Evolutionary conservation across 2,888 invertebrate genomes (phyloP).

Genomic region (Agrilus mali): DNA sequence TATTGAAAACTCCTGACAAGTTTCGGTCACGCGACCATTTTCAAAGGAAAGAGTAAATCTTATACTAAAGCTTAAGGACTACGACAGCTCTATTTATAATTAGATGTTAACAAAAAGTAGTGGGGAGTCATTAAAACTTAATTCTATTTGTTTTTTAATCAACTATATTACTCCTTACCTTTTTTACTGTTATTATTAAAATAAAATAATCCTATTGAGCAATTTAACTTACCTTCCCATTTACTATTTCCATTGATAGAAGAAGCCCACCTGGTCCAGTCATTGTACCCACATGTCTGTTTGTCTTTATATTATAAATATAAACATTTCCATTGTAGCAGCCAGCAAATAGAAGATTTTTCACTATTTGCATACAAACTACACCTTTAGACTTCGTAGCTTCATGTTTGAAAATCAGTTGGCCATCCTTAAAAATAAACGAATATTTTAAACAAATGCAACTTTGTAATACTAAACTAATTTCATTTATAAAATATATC

Average conservation of each 20-base stretch:
- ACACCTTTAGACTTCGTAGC: slow-evolving; percentile 43
- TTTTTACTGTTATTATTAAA: too few relatives aligned
- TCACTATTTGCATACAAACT: slow-evolving; percentile 53
- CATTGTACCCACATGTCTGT: slow-evolving; percentile 46
- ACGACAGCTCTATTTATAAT: too few relatives aligned
- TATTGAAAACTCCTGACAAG: too few relatives aligned
- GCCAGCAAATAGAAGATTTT: slow-evolving; percentile 53
- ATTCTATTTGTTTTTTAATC: too few relatives aligned
- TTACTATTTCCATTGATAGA: slow-evolving; percentile 53
- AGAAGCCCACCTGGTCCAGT: slow-evolving; percentile 60
- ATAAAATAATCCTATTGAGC: too few relatives aligned
- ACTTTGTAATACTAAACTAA: neutral
- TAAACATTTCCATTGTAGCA: slow-evolving; percentile 72
- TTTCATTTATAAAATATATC: too few relatives aligned
- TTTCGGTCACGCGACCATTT: too few relatives aligned
- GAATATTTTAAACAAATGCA: neutral
- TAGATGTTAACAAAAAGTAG: too few relatives aligned
- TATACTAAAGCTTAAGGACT: too few relatives aligned
- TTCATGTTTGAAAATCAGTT: slow-evolving; percentile 31
- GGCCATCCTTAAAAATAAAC: slow-evolving; percentile 46
- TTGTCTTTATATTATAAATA: slow-evolving; percentile 44
- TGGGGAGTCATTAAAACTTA: too few relatives aligned
- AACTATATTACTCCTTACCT: too few relatives aligned
- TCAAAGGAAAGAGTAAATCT: too few relatives aligned
- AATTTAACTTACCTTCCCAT: slow-evolving; percentile 42